Percentiles rank a stretch among this genome's conserved stretches.
phyloP scores from a whole-genome alignment of 2,113 vertebrate species.

The Cygnus buccinator region DNA sequence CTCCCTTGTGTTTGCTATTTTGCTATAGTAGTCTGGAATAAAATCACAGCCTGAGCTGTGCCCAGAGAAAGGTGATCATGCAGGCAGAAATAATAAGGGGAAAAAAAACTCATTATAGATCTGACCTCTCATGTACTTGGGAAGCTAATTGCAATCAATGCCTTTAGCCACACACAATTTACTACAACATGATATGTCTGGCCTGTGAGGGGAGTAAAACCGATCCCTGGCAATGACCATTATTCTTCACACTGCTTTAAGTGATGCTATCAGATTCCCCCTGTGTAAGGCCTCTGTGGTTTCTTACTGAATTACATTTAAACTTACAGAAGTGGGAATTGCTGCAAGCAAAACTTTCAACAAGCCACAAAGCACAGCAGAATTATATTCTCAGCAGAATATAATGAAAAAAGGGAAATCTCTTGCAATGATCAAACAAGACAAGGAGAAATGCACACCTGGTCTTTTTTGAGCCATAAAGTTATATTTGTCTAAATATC shows the following conservation, averaged over 20 bases:
- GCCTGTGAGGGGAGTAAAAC: not conserved
- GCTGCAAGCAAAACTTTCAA: not conserved
- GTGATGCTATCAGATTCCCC: not conserved
- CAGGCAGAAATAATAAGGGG: constrained; percentile 17
- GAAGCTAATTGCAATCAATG: constrained; percentile 66
- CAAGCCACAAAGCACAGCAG: not conserved
- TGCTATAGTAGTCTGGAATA: not conserved
- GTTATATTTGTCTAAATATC: not conserved
- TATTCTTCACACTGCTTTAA: not conserved
- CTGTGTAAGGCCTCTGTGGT: not conserved
- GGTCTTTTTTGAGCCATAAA: not conserved
- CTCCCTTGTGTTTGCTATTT: not conserved
- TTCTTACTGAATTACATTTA: not conserved
- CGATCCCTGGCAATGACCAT: not conserved
- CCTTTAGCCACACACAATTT: constrained; percentile 61
- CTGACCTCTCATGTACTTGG: constrained; percentile 32
- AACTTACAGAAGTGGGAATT: not conserved
- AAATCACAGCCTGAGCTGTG: not conserved
- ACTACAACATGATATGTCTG: constrained; percentile 52
- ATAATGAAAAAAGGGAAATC: not conserved
- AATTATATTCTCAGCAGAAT: not conserved
- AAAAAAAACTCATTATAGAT: constrained; percentile 18
- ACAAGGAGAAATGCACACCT: not conserved
- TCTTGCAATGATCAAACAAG: not conserved
- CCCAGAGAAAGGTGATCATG: not conserved